Percentiles rank a stretch among this genome's conserved stretches.
These are phyloP conservation scores for Mesoclemmys tuberculata DNA, from an alignment of 2,113 vertebrate species.

Conservation along the genomic window DNA sequence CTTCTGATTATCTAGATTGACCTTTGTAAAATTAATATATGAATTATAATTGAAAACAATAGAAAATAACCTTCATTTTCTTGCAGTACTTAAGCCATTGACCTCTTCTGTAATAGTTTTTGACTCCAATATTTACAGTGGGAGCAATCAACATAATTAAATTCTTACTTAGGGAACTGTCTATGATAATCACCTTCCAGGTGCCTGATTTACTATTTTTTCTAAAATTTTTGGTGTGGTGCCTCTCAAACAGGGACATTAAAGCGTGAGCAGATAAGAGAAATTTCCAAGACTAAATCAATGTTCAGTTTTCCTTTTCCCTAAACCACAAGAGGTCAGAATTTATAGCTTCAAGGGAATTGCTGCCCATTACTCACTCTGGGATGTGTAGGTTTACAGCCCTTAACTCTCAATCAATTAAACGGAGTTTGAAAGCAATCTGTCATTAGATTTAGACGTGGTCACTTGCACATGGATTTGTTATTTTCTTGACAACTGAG, in stretches of 20 bases:
- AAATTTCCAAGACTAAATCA: background rate
- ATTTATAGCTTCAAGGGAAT: background rate
- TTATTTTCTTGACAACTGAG: background rate
- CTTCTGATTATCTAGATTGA: background rate
- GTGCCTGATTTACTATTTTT: background rate
- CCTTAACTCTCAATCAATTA: background rate
- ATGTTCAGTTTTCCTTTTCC: background rate
- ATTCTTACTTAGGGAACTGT: background rate
- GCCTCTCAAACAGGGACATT: background rate
- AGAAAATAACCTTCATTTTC: background rate
- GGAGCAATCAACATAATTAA: background rate
- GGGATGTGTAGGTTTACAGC: background rate
- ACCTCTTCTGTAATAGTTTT: background rate
- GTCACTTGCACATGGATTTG: background rate
- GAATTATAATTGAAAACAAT: background rate
- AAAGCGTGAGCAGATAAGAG: background rate
- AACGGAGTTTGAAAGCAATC: constrained; percentile 11
- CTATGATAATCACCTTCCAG: background rate
- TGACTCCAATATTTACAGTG: background rate
- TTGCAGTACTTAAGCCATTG: background rate
- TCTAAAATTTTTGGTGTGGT: background rate
- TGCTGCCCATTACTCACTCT: constrained; percentile 7
- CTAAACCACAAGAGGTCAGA: background rate
- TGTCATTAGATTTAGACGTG: background rate
- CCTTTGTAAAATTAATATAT: background rate